Percentiles rank a stretch among this genome's conserved stretches.
These are phyloP conservation scores for Rallus crepitans DNA, from an alignment of 2,797 vertebrate genomes.

Conservation along the genomic window DNA sequence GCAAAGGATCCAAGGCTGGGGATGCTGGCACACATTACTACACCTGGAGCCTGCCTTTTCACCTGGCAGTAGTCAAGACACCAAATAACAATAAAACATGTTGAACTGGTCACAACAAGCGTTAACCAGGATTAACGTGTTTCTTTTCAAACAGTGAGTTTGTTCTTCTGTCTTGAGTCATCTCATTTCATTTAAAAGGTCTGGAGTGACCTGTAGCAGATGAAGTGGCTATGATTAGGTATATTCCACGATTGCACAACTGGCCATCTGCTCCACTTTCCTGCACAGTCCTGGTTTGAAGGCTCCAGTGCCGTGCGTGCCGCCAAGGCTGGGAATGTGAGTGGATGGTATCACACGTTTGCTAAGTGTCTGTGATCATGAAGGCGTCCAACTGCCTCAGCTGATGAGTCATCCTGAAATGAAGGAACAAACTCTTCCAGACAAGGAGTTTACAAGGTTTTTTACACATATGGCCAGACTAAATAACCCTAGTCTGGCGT, in stretches of 20 bases:
- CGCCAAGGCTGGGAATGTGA: not conserved
- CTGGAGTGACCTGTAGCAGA: not conserved
- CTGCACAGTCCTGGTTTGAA: not conserved
- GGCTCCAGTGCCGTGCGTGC: not conserved
- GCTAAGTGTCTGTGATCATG: not conserved
- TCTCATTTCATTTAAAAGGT: not conserved
- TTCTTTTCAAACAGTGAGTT: not conserved
- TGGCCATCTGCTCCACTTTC: slow-evolving; percentile 24
- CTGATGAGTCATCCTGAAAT: not conserved
- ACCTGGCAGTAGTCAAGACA: not conserved
- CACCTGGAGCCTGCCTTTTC: not conserved
- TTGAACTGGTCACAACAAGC: slow-evolving; percentile 21
- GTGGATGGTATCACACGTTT: not conserved
- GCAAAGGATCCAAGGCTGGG: not conserved
- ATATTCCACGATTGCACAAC: not conserved
- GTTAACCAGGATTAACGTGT: not conserved
- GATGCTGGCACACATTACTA: not conserved
- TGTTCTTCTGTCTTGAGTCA: slow-evolving; percentile 26
- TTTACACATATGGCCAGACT: not conserved
- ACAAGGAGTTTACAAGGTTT: not conserved
- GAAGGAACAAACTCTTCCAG: not conserved
- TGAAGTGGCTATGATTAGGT: not conserved
- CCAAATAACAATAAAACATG: not conserved
- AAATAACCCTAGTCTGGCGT: not conserved
- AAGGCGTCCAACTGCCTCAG: not conserved